Percentiles rank a stretch among this genome's conserved stretches.
Conservation (phyloP, 2,113 vertebrate species). For the Arenaria interpres region DNA sequence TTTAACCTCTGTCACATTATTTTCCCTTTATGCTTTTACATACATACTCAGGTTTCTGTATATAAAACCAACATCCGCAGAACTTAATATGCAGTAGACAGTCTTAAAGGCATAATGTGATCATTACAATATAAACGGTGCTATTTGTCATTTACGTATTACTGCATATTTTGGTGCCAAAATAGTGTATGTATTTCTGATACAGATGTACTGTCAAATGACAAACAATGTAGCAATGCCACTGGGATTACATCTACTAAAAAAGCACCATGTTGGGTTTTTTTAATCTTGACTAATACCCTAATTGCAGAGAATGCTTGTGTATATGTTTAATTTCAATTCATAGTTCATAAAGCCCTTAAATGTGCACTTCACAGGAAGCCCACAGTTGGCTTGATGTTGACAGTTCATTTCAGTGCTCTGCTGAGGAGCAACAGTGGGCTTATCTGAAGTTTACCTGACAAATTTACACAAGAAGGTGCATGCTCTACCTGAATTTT, state of each 20-base stretch:
- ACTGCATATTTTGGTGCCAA: neutral
- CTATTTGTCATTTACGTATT: neutral
- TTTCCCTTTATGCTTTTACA: neutral
- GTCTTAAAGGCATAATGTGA: neutral
- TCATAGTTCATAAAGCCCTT: neutral
- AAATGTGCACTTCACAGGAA: neutral
- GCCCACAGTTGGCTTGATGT: neutral
- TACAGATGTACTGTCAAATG: neutral
- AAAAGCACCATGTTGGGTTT: accelerated
- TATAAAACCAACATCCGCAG: neutral
- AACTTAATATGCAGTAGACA: neutral
- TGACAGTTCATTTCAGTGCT: neutral
- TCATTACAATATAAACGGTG: neutral
- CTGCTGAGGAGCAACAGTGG: neutral
- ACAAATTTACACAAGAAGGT: neutral
- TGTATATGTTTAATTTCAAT: neutral
- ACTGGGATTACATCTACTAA: neutral
- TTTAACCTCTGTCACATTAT: neutral
- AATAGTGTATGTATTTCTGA: neutral
- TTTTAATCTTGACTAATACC: neutral
- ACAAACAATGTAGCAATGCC: neutral
- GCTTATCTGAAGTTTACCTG: neutral
- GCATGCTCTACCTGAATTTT: neutral
- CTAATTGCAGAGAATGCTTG: neutral
- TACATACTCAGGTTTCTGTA: neutral